Percentiles rank a stretch among this genome's conserved stretches.
These are phyloP conservation scores for Suncus etruscus DNA, from an alignment of 2,113 vertebrate species.

Conservation along the genomic window DNA sequence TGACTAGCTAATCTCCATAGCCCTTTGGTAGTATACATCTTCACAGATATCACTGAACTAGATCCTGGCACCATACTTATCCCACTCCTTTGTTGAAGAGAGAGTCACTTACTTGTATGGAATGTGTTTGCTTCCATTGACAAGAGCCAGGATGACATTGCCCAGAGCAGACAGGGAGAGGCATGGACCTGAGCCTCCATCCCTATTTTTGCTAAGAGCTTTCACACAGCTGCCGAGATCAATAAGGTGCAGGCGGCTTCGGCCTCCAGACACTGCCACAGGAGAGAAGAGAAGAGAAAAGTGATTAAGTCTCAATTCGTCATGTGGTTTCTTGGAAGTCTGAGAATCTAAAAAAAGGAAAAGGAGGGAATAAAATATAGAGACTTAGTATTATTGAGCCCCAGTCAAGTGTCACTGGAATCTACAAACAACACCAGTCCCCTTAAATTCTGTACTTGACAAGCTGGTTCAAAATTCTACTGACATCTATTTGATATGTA, in stretches of 20 bases:
- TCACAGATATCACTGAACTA: fast-evolving
- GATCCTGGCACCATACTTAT: neutral
- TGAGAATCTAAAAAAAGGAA: conserved; percentile 1
- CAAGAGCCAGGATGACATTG: conserved; percentile 98
- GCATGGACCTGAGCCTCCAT: conserved; percentile 92
- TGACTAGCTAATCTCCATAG: neutral
- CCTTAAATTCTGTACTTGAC: neutral
- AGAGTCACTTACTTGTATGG: conserved; percentile 95
- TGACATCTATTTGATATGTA: neutral
- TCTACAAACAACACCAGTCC: neutral
- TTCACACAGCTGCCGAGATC: conserved; percentile 98
- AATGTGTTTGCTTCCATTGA: conserved; percentile 99
- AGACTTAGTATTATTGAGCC: neutral
- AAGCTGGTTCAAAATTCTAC: neutral
- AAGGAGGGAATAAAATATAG: neutral
- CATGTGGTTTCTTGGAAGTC: neutral
- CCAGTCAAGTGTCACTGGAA: neutral
- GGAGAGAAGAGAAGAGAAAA: conserved; percentile 64
- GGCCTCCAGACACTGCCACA: conserved; percentile 96
- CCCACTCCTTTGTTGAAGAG: neutral
- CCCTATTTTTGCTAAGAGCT: conserved; percentile 91
- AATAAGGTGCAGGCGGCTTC: conserved; percentile 97
- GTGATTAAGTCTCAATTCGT: conserved; percentile 57
- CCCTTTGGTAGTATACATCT: neutral
- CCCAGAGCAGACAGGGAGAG: conserved; percentile 97